Base-by-base conservation (phyloP, 2,113 vertebrate genomes). In the Tachuris rubrigastra region DNA sequence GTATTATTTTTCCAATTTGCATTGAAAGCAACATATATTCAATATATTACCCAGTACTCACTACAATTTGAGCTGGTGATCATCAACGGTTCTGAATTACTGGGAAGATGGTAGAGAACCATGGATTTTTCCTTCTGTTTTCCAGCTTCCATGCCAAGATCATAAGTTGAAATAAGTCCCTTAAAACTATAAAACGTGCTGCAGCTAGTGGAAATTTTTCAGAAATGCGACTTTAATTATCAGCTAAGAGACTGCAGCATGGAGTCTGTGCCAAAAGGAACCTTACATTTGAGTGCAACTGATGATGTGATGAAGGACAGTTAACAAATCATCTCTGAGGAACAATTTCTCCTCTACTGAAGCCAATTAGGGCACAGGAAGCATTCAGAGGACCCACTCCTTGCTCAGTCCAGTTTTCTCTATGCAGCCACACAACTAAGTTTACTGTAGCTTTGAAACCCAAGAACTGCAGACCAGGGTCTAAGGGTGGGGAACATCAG, bases 61-160 rank as follows among this genome's bases (percentile, higher is more conserved):
- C 41, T 83, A 58, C 12, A 42, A 25, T 62, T 82, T 73, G 72
- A 92, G 13, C 18, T 72, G 85, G 3, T 46, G 15, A 66, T 88
- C 67, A 69, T 68, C 58, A 53, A 33, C 46, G 10, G 35, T 76
- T 94, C 72, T 46, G 69, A 93, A 92, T 93, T 85, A 69, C 55
- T 53, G 41, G 55, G 35, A 90, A 86, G n/a, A 65, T 20, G 60
- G 33, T 28, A 78, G 28, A 58, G 79, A 91, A 41, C 65, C 19
- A 85, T 83, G 33, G 22, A 62, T 89, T 90, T 89, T 90, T 97
- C 41, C 37, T 68, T 87, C 50, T 37, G 39, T 85, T 94, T 93
- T 87, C 69, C 74, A 93, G 37, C 9, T 79, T 13, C 62, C 71
- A 49, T 68, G 78, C 63, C 90, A 90, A 85, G 83, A 75, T 53